These are phyloP conservation scores for Aegotheles bennettii DNA, from an alignment of 2,113 vertebrate genomes.

Conservation along the genomic window DNA sequence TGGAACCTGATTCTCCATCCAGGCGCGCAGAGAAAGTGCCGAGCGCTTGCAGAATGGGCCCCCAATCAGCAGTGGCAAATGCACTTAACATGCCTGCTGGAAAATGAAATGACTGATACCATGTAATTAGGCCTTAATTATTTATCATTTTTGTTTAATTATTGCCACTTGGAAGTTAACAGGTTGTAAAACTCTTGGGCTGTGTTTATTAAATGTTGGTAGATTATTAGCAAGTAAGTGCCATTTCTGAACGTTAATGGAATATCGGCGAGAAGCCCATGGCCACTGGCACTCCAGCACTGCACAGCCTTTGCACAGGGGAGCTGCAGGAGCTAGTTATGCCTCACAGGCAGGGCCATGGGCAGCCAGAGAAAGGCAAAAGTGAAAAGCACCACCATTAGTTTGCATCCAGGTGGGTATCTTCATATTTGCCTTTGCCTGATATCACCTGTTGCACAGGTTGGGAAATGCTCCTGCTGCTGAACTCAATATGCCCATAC, in stretches of 20 bases:
- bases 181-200: slow-evolving; percentile 78
- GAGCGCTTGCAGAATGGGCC: slow-evolving; percentile 3
- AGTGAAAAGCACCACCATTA: background rate
- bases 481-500: accelerated
- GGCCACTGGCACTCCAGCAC: background rate
- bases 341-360: background rate
- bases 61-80: slow-evolving; percentile 49
- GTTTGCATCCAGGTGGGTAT: background rate
- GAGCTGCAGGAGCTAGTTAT: slow-evolving; percentile 13
- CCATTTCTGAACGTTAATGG: slow-evolving; percentile 56
- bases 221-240: slow-evolving; percentile 64
- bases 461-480: background rate
- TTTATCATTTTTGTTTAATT: slow-evolving; percentile 84
- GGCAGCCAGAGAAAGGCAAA: background rate
- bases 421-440: background rate
- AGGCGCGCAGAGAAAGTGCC: background rate
- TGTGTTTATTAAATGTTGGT: slow-evolving; percentile 77
- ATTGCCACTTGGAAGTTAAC: slow-evolving; percentile 78
- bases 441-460: background rate
- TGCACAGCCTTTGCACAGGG: background rate
- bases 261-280: slow-evolving; percentile 54
- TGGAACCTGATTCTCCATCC: slow-evolving; percentile 1
- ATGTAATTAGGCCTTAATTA: slow-evolving; percentile 81
- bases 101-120: slow-evolving; percentile 77
- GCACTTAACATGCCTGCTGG: slow-evolving; percentile 41